Conservation (phyloP, 1,140 invertebrate genomes). For the Chelonus insularis region DNA sequence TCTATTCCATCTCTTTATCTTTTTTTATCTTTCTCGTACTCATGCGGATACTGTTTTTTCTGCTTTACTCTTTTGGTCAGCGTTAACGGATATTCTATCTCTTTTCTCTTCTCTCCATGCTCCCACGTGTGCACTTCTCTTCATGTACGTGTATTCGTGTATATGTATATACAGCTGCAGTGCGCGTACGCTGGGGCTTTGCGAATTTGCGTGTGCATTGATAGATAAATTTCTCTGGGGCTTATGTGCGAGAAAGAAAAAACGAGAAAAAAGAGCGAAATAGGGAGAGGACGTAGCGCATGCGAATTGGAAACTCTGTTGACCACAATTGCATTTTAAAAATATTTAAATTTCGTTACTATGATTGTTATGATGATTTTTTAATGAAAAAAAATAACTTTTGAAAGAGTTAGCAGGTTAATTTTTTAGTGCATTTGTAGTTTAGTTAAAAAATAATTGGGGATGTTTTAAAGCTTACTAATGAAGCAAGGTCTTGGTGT, state of each 20-base stretch:
- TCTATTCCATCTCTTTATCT: constrained; percentile 18
- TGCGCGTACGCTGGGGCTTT: constrained; percentile 19
- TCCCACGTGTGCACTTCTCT: constrained; percentile 7
- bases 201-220: constrained; percentile 32
- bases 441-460: constrained; percentile 1
- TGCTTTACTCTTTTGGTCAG: constrained; percentile 27
- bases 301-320: background rate
- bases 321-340: constrained; percentile 1
- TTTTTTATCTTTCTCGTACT: constrained; percentile 27
- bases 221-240: constrained; percentile 33
- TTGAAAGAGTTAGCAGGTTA: too few species aligned
- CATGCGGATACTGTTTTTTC: constrained; percentile 20
- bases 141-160: constrained; percentile 13
- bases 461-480: background rate
- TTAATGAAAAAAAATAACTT: too few species aligned
- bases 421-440: background rate
- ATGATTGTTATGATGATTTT: too few species aligned
- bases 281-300: constrained; percentile 8
- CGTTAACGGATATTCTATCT: constrained; percentile 1
- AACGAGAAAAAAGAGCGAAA: constrained; percentile 2
- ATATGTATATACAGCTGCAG: constrained; percentile 3
- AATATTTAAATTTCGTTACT: background rate
- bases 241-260: constrained; percentile 4
- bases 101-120: constrained; percentile 1
- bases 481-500: constrained; percentile 10